Percentiles rank a stretch among this genome's conserved stretches.
Conservation (phyloP, 2,888 invertebrate species). For the Caenorhabditis japonica region DNA sequence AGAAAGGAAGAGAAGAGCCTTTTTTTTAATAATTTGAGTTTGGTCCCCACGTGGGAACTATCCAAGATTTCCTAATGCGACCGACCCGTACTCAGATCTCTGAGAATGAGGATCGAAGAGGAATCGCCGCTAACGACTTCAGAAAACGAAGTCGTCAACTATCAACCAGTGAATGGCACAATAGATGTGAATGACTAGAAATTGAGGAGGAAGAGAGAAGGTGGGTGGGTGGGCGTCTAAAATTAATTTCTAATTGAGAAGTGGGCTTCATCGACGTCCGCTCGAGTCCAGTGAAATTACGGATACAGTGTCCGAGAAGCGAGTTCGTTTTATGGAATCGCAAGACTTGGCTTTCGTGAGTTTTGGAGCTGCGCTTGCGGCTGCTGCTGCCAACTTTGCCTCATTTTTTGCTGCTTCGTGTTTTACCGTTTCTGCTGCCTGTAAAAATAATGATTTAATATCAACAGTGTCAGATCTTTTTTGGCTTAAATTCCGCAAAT, state of each 20-base stretch:
- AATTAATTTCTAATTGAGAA: too few species aligned
- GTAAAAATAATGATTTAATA: background rate
- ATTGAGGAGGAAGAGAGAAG: slow-evolving; percentile 8
- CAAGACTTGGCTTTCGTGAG: slow-evolving; percentile 48
- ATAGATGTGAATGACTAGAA: slow-evolving; percentile 37
- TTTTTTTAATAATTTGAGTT: too few species aligned
- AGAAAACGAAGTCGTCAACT: slow-evolving; percentile 1
- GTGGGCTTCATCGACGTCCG: slow-evolving; percentile 34
- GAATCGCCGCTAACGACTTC: slow-evolving; percentile 5
- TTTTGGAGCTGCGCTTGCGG: slow-evolving; percentile 20
- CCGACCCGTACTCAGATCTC: slow-evolving; percentile 40
- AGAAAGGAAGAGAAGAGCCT: too few species aligned
- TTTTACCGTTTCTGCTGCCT: slow-evolving; percentile 43
- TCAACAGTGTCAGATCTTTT: background rate
- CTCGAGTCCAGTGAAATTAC: slow-evolving; percentile 59
- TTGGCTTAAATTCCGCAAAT: too few species aligned
- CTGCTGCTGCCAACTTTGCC: slow-evolving; percentile 9
- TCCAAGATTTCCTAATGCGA: slow-evolving; percentile 39
- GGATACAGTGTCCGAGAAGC: slow-evolving; percentile 65
- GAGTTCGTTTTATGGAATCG: slow-evolving; percentile 60
- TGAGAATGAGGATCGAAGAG: slow-evolving; percentile 15
- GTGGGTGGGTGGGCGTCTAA: background rate
- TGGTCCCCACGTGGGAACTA: slow-evolving; percentile 21
- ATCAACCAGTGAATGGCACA: background rate
- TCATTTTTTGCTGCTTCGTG: slow-evolving; percentile 37